These are phyloP conservation scores for Pagetopsis macropterus DNA, from an alignment of 2,797 vertebrate genomes.

Conservation along the genomic window DNA sequence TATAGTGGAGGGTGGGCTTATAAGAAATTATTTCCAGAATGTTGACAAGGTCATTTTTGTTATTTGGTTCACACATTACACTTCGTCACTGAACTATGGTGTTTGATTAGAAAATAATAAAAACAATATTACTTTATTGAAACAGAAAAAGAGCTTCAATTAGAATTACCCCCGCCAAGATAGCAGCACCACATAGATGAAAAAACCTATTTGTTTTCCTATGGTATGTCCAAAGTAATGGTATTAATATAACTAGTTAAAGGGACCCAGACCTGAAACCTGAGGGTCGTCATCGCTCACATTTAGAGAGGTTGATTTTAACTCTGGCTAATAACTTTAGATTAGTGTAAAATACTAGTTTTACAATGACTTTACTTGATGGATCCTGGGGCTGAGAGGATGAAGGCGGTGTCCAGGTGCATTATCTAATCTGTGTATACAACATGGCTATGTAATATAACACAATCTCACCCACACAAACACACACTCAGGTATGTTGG, in stretches of 20 bases:
- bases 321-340: neutral
- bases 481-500: slow-evolving; percentile 27
- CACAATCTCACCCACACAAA: slow-evolving; percentile 24
- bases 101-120: neutral
- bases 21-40: slow-evolving; percentile 17
- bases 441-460: slow-evolving; percentile 2
- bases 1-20: slow-evolving; percentile 1
- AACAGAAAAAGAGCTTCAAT: neutral
- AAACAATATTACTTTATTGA: neutral
- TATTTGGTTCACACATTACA: too few species aligned
- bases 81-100: neutral
- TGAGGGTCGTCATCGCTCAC: neutral
- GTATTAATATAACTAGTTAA: neutral
- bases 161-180: accelerated
- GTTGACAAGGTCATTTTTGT: neutral
- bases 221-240: neutral
- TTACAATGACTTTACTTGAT: neutral
- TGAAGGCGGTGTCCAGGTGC: slow-evolving; percentile 25
- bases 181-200: neutral
- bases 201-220: neutral
- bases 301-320: neutral
- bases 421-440: slow-evolving; percentile 41
- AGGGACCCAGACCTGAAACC: neutral
- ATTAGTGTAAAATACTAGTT: slow-evolving; percentile 8
- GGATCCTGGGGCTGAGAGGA: neutral